Conservation (phyloP, 2,113 vertebrate genomes). For the Greenwoodochromis staneri region DNA sequence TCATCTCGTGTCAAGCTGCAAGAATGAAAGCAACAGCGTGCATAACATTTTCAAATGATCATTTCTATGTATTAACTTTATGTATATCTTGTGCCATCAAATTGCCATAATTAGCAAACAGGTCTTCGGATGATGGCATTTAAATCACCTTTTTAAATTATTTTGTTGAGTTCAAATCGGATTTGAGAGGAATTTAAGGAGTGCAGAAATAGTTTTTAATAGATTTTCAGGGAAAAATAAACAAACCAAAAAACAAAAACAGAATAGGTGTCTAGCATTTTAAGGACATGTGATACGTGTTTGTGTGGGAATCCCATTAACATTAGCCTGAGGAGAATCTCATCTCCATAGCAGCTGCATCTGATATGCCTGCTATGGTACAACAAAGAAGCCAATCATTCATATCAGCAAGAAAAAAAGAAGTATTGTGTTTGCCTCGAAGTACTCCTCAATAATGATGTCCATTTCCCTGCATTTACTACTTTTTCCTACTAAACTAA, state of each 20-base stretch:
- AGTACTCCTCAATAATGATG: conserved; percentile 40
- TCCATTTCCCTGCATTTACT: conserved; percentile 33
- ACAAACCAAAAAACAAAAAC: not conserved
- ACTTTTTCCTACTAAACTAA: conserved; percentile 23
- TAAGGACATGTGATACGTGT: conserved; percentile 34
- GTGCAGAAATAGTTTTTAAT: not conserved
- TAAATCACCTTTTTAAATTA: not conserved
- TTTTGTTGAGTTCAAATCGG: not conserved
- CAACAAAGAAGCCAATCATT: conserved; percentile 45
- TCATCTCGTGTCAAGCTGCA: conserved; percentile 14
- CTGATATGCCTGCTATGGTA: conserved; percentile 24
- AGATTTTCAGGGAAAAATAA: not conserved
- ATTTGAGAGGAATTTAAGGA: not conserved
- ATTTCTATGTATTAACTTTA: conserved; percentile 16
- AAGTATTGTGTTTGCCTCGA: conserved; percentile 29
- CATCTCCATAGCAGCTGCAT: conserved; percentile 53
- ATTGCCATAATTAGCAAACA: not conserved
- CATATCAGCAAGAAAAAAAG: conserved; percentile 39
- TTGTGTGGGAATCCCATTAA: conserved; percentile 46
- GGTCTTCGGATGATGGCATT: not conserved
- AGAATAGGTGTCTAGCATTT: not conserved
- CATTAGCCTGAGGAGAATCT: conserved; percentile 44
- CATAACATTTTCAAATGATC: conserved; percentile 26
- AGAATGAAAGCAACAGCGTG: conserved; percentile 17
- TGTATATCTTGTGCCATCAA: not conserved